Evolutionary conservation across 2,888 invertebrate genomes (phyloP), one percentile per base, ranked within the genome.

Genomic region (Phyllotreta striolata): DNA sequence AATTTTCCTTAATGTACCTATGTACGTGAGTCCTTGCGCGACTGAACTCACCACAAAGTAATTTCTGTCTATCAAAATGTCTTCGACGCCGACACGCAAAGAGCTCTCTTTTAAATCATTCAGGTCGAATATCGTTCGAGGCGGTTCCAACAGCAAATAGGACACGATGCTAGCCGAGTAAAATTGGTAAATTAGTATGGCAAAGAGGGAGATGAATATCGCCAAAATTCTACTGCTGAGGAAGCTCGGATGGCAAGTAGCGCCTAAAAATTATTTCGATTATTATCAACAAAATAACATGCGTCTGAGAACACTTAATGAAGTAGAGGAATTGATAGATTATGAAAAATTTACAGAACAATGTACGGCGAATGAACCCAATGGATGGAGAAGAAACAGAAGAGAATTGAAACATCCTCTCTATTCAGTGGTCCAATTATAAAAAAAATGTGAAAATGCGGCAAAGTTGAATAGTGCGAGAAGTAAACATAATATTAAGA

Each of bases 81-180:
- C 87, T 75, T 90, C 89, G 3, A 87, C 83, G 3, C 88, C 89
- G 51, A 85, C 84, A 64, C 84, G 83, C 64, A 90, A 74, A 13
- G 85, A 82, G 66, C 89, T 89, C 35, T 84, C 79, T 54, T 86
- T 73, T 64, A 90, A 76, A 73, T 89, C 88, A 52, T 83, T 78
- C 14, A 89, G 73, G 2, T 84, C 86, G 63, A 83, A 84, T 47
- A 90, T 89, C 24, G 84, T 86, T 70, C 85, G 86, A 0, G 88
- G 86, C 9, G 87, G 83, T 61, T 87, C 87, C 75, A 86, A 84
- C 39, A 90, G 78, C 62, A 89, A 75, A 0, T 87, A 86, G 0
- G 90, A 89, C 0, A 90, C 89, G 52, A 90, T 87, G 52, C 87
- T 87, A 0, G 88, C 90, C 46, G 89, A 89, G 77, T 90, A 90